Evolutionary conservation across 2,888 invertebrate species (phyloP).

Genomic region (Lymantria monacha): DNA sequence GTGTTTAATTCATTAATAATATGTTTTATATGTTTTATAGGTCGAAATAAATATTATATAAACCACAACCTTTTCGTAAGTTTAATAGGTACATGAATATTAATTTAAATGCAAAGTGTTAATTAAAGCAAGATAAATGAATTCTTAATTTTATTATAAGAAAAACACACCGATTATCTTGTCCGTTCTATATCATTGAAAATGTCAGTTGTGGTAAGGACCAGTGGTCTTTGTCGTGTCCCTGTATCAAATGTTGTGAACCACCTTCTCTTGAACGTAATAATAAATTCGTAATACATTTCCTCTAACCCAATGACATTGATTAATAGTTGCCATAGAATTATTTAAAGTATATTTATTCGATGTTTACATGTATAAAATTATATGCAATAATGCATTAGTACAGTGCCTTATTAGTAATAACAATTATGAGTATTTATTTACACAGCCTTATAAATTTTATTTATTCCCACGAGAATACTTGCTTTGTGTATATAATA

Average conservation of each 20-base stretch:
- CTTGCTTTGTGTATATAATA: no score
- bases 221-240: conserved; percentile 12
- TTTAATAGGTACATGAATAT: not conserved
- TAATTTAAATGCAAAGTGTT: not conserved
- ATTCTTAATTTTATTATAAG: conserved; percentile 2
- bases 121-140: conserved; percentile 7
- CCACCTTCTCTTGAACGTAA: conserved; percentile 22
- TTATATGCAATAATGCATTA: conserved; percentile 9
- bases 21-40: no score
- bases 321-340: conserved; percentile 3
- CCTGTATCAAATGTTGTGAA: conserved; percentile 13
- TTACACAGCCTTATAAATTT: conserved; percentile 5
- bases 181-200: conserved; percentile 6
- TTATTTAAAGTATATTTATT: conserved; percentile 3
- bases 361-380: conserved; percentile 5
- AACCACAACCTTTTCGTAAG: no score
- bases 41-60: no score
- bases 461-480: no score
- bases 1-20: no score
- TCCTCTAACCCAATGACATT: conserved; percentile 9
- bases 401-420: conserved; percentile 17
- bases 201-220: conserved; percentile 15
- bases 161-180: conserved; percentile 7
- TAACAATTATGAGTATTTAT: conserved; percentile 8
- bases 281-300: conserved; percentile 15